These are phyloP conservation scores for Podargus strigoides DNA, from an alignment of 2,797 vertebrate species.

Conservation along the genomic window DNA sequence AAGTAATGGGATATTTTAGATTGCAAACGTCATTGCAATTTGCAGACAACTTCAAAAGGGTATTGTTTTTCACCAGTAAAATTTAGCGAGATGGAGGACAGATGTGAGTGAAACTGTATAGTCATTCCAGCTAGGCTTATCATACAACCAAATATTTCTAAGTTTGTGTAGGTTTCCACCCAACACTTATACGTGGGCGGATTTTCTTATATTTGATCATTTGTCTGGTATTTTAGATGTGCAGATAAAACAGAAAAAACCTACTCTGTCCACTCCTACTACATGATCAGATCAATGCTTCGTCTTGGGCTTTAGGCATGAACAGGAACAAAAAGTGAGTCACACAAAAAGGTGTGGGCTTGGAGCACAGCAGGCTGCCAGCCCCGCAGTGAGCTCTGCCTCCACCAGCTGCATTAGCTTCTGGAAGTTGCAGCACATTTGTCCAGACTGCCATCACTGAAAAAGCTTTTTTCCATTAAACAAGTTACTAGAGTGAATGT, in stretches of 20 bases:
- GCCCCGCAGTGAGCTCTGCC: background rate
- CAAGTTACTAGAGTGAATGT: conserved; percentile 26
- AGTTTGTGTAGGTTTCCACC: background rate
- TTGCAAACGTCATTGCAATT: background rate
- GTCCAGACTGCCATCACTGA: conserved; percentile 2
- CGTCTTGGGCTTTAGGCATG: background rate
- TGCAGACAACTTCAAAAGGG: background rate
- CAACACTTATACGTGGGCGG: rapidly evolving
- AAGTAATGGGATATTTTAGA: background rate
- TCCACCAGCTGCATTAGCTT: conserved; percentile 19
- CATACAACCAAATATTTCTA: background rate
- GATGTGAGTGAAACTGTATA: background rate
- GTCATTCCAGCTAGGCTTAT: background rate
- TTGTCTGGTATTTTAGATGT: background rate
- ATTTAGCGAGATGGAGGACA: background rate
- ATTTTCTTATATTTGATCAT: background rate
- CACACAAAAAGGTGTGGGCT: conserved; percentile 26
- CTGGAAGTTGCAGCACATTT: conserved; percentile 7
- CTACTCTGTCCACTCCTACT: conserved; percentile 30
- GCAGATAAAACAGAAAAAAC: conserved; percentile 11
- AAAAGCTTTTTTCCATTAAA: background rate
- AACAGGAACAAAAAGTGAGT: conserved; percentile 20
- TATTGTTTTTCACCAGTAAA: background rate
- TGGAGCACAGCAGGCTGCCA: conserved; percentile 32
- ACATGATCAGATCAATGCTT: background rate